Evolutionary conservation across 1,140 invertebrate genomes (phyloP).

Genomic region (Epicauta chinensis): DNA sequence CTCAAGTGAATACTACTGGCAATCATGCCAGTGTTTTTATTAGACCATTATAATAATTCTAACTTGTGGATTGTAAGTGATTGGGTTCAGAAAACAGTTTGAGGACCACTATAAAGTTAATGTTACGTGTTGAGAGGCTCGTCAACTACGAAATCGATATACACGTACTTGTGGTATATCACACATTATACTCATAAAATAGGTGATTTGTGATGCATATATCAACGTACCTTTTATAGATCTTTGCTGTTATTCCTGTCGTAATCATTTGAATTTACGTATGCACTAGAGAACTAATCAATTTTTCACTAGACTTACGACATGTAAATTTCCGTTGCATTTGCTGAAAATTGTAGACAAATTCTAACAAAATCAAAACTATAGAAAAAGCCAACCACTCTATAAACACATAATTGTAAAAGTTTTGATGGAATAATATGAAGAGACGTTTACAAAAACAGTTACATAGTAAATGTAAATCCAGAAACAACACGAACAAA

Average conservation of each 20-base stretch:
- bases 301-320: no score
- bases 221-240: no score
- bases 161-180: constrained; percentile 17
- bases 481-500: constrained; percentile 12
- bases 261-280: no score
- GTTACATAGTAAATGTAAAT: constrained; percentile 12
- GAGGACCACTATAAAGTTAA: constrained; percentile 5
- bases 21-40: no score
- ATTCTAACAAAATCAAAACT: no score
- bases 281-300: no score
- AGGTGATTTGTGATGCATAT: not conserved
- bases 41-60: no score
- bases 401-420: constrained; percentile 16
- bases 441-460: constrained; percentile 16
- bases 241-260: no score
- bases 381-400: not conserved
- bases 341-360: no score
- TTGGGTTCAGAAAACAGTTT: constrained; percentile 10
- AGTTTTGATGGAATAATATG: constrained; percentile 13
- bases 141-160: constrained; percentile 20
- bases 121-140: constrained; percentile 12
- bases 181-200: constrained; percentile 14
- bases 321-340: no score
- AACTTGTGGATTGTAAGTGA: not conserved
- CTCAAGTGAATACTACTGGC: no score